A percentile compares a stretch with the other conserved stretches of the same genome.
Conservation (phyloP, 2,888 invertebrate species). For the Nebria salina region DNA sequence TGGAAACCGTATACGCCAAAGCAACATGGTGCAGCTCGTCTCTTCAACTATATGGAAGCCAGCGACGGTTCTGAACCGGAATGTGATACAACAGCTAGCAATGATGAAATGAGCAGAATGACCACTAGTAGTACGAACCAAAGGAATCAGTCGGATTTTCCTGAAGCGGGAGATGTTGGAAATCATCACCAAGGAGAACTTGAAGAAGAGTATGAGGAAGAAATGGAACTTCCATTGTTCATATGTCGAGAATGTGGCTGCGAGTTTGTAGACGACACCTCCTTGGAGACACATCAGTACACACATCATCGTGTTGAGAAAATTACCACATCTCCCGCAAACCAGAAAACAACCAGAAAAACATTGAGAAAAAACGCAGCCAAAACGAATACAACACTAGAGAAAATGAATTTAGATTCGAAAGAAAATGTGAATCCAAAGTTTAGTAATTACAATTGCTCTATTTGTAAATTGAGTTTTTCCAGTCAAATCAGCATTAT, state of each 20-base stretch:
- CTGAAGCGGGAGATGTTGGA: slow-evolving; percentile 70
- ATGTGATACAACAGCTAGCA: slow-evolving; percentile 62
- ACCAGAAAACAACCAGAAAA: slow-evolving; percentile 54
- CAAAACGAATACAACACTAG: slow-evolving; percentile 49
- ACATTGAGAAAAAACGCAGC: slow-evolving; percentile 48
- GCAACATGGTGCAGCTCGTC: slow-evolving; percentile 72
- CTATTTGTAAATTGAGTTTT: slow-evolving; percentile 62
- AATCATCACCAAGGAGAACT: slow-evolving; percentile 54
- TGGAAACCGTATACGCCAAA: slow-evolving; percentile 58
- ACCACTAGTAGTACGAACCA: slow-evolving; percentile 55
- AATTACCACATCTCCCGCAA: slow-evolving; percentile 64
- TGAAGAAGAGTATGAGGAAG: slow-evolving; percentile 60
- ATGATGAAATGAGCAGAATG: slow-evolving; percentile 59
- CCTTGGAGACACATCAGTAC: slow-evolving; percentile 64
- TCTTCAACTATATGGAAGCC: slow-evolving; percentile 79
- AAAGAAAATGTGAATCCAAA: slow-evolving; percentile 62
- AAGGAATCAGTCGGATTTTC: slow-evolving; percentile 68
- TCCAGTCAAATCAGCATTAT: slow-evolving; percentile 63
- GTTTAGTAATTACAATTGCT: slow-evolving; percentile 61
- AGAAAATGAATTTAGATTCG: slow-evolving; percentile 51
- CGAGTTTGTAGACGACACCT: slow-evolving; percentile 65
- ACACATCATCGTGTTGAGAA: slow-evolving; percentile 60
- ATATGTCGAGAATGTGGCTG: slow-evolving; percentile 66
- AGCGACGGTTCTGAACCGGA: slow-evolving; percentile 74
- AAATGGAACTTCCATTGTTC: slow-evolving; percentile 63